Evolutionary conservation across 2,113 vertebrate species (phyloP).

Genomic region (Cranoglanis bouderius): DNA sequence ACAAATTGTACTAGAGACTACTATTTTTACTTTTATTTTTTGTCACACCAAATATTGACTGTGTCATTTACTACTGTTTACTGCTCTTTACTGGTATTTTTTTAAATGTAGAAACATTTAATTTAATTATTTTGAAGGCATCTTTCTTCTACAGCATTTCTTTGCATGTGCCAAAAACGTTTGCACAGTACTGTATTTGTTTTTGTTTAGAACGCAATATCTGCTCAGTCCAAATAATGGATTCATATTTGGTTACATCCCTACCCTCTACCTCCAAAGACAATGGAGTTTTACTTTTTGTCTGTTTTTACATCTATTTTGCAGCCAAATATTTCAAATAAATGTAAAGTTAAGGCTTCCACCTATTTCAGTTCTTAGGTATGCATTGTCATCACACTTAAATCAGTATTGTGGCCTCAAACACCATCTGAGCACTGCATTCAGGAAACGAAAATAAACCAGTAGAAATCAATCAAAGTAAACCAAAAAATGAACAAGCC

Average conservation of each 20-base stretch:
- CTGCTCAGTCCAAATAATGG: neutral
- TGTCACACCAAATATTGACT: too few relatives aligned
- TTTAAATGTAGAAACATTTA: too few relatives aligned
- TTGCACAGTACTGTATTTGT: neutral
- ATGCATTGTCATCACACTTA: neutral
- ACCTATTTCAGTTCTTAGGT: neutral
- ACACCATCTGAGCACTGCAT: neutral
- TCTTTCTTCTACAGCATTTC: too few relatives aligned
- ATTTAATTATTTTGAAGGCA: too few relatives aligned
- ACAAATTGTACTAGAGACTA: too few relatives aligned
- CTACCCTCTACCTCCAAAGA: neutral
- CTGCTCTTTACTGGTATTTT: too few relatives aligned
- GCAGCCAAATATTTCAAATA: neutral
- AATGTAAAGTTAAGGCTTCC: neutral
- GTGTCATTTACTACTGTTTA: too few relatives aligned
- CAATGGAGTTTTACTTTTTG: neutral
- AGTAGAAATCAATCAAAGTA: neutral
- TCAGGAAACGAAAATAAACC: neutral
- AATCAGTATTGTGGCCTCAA: neutral
- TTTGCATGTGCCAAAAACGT: too few relatives aligned
- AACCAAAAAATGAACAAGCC: neutral
- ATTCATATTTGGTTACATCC: neutral
- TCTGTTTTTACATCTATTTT: neutral
- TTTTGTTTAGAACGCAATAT: neutral
- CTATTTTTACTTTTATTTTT: too few relatives aligned